Base-by-base conservation (phyloP, 2,888 invertebrate species). In the Metacarcinus magister region DNA sequence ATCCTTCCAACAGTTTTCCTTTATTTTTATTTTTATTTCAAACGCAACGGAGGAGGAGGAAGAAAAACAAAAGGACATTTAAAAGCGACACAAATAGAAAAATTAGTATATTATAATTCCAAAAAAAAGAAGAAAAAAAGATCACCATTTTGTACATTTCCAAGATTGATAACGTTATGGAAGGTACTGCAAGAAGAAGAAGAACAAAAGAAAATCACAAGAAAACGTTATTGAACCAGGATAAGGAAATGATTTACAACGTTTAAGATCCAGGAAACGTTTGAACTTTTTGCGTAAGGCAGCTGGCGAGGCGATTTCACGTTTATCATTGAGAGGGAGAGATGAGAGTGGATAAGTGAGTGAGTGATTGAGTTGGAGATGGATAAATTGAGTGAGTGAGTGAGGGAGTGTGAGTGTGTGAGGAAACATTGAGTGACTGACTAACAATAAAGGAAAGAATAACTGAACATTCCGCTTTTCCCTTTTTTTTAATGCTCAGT, bases 401-500 rank as follows among this genome's bases (percentile, higher is more conserved):
- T 32, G 94, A 87, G n/a, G n/a, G 75, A 39, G 44, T 19, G 44
- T 67, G 94, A 67, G 23, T 67, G 94, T 19, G 48, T 43, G 93
- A 93, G 32, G 23, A 32, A 43, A 19, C 23, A 54, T 8, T 39
- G 28, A 90, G n/a, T n/a, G 46, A 43, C 7, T 91, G 91, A 91
- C 0, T 43, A 32, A 32, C 43, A 44, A 75, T 32, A 28, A 67
- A 67, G 16, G 44, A 87, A 54, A 39, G 19, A 43, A n/a, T 13
- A 39, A 93, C 54, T 28, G 48, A 87, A 32, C 4, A 23, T 46
- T 8, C n/a, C 46, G 44, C 23, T 89, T 82, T 82, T 32, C 54
- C 54, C 54, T 28, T 48, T 94, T 44, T 75, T 43, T 93, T 48
- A 87, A 94, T 90, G 94, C 94, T 90, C 94, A 94, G 94, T 94